Evolutionary conservation across 1,140 invertebrate genomes (phyloP), one percentile per base, ranked within the genome.

Genomic region (Drosophila oshimai): DNA sequence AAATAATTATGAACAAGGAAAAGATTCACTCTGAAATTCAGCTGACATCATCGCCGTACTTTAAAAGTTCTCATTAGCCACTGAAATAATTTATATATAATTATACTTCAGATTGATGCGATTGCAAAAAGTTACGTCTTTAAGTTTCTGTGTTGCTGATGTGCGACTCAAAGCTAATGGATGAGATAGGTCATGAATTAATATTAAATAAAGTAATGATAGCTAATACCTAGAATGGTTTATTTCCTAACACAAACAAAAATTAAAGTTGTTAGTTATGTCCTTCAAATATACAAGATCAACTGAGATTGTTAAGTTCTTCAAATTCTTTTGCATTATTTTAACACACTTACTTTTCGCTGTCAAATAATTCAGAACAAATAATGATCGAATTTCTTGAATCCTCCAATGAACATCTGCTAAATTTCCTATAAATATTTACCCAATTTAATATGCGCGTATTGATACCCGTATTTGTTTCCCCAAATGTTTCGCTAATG

Each of bases 381-480:
- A 42, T 39, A 39, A 12, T 24, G 22, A 3, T 4, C 4, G 7
- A 10, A 33, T n/a, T 17, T 45, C 6, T 26, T 22, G 22, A 17
- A 22, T 22, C 15, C 15, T 26, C 15, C 6, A 7, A n/a, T 12
- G 6, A 60, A 28, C 10, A 22, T 24, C 17, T 61, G 41, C 55
- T 37, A 64, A 61, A 46, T 64, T 20, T 44, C 39, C 13, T 22
- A 45, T 60, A 64, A 61, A 60, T 64, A 64, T 60, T 60, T 64
- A 45, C 18, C 54, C 18, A 42, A 57, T 64, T 45, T 18, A 24
- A 18, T 44, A 60, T 44, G 17, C 37, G 17, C 15, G n/a, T n/a
- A 20, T 20, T 60, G 57, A 20, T 36, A 34, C 31, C 15, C 53
- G 37, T 36, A 18, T 62, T 61, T 34, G 12, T 54, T 33, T 33